Conservation (phyloP, 2,888 invertebrate genomes). For the Andrena minutula region DNA sequence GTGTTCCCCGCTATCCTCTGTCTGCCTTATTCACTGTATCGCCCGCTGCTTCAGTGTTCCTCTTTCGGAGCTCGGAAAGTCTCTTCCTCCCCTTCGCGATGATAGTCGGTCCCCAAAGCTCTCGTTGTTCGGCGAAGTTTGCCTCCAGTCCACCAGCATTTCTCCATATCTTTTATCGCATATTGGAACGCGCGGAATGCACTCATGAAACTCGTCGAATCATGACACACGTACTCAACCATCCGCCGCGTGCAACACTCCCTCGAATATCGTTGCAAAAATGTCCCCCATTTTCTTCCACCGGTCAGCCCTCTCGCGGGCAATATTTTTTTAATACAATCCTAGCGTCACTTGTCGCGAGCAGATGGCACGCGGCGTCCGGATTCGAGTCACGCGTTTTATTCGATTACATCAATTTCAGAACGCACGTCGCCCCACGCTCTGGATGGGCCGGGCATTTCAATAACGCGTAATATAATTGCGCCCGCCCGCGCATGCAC, state of each 20-base stretch:
- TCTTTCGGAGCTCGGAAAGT: not conserved
- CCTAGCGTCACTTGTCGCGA: slow-evolving; percentile 46
- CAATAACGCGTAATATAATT: slow-evolving; percentile 54
- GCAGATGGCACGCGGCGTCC: slow-evolving; percentile 35
- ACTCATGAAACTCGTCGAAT: not conserved
- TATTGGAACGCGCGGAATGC: not conserved
- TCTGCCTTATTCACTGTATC: not conserved
- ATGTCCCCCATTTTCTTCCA: slow-evolving; percentile 21
- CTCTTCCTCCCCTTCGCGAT: not conserved
- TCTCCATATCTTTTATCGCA: not conserved
- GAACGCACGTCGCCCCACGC: too few relatives aligned
- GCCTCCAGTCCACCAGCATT: not conserved
- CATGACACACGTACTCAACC: not conserved
- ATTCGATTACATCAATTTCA: slow-evolving; percentile 57
- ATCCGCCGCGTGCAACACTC: not conserved
- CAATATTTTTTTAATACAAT: slow-evolving; percentile 42
- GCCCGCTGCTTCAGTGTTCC: not conserved
- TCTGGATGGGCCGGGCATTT: slow-evolving; percentile 26
- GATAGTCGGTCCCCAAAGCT: not conserved
- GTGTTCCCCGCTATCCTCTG: not conserved
- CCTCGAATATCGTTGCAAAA: not conserved
- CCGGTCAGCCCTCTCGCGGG: not conserved
- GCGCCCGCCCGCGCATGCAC: not conserved
- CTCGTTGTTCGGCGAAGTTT: not conserved
- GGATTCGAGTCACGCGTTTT: slow-evolving; percentile 55